These are phyloP conservation scores for Todus mexicanus DNA, from an alignment of 2,797 vertebrate species.

Conservation along the genomic window DNA sequence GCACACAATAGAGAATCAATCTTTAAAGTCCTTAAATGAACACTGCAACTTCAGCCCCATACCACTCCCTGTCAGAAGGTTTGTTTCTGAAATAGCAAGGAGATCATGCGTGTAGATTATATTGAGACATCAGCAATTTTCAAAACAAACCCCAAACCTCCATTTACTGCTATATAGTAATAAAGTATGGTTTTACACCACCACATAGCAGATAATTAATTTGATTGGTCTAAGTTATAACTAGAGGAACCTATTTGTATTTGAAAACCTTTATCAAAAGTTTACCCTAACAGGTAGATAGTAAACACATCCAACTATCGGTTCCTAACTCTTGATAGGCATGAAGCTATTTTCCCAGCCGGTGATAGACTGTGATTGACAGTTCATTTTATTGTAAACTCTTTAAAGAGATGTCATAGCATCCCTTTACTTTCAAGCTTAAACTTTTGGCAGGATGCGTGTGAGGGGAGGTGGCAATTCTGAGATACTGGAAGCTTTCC, in stretches of 20 bases:
- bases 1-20: background rate
- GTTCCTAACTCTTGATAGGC: background rate
- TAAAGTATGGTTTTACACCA: background rate
- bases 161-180: background rate
- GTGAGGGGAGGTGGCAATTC: background rate
- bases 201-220: background rate
- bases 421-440: background rate
- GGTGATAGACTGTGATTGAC: background rate
- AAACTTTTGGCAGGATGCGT: background rate
- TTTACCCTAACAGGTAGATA: background rate
- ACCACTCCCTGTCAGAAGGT: background rate
- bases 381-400: background rate
- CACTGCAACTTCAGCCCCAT: background rate
- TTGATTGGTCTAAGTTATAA: background rate
- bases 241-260: background rate
- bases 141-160: background rate
- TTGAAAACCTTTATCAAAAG: background rate
- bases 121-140: background rate
- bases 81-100: background rate
- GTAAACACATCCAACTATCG: background rate
- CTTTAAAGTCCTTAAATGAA: background rate
- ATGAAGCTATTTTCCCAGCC: background rate
- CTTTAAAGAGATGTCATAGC: background rate
- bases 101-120: background rate
- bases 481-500: conserved; percentile 5